These are phyloP conservation scores for Aphidoletes aphidimyza DNA, from an alignment of 2,888 invertebrate species.

Conservation along the genomic window DNA sequence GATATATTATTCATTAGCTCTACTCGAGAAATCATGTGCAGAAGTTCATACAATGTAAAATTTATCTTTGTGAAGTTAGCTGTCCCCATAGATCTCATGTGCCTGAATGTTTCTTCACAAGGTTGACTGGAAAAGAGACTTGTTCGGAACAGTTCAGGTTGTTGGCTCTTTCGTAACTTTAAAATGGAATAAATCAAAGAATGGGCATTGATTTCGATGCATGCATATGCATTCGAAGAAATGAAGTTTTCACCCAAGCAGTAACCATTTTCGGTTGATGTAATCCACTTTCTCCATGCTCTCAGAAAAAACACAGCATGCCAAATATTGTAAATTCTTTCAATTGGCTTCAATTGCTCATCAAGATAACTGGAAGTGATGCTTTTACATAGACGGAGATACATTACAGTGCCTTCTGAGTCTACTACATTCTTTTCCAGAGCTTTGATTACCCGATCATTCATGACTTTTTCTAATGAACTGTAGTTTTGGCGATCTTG, in stretches of 20 bases:
- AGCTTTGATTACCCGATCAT: not conserved
- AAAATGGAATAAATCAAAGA: not conserved
- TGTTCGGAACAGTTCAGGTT: not conserved
- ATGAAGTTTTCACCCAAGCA: not conserved
- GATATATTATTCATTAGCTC: not conserved
- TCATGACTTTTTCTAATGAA: not conserved
- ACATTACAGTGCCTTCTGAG: not conserved
- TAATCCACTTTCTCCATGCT: not conserved
- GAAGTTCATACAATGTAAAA: not conserved
- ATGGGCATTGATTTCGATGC: not conserved
- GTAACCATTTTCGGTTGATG: not conserved
- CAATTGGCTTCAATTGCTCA: not conserved
- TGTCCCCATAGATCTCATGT: not conserved
- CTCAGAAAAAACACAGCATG: not conserved
- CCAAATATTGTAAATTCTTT: not conserved
- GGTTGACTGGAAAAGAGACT: not conserved
- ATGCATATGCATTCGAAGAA: not conserved
- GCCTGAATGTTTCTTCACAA: not conserved
- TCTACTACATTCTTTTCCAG: not conserved
- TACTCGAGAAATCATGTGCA: not conserved
- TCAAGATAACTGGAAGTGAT: not conserved
- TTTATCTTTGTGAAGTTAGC: not conserved
- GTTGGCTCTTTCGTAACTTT: not conserved
- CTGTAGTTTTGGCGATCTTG: not conserved
- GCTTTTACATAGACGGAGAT: not conserved